Evolutionary conservation across 92 coral and sea anemone genomes (phyloP), one percentile per base, ranked within the genome.

Genomic region (Epizoanthus ramosus): DNA sequence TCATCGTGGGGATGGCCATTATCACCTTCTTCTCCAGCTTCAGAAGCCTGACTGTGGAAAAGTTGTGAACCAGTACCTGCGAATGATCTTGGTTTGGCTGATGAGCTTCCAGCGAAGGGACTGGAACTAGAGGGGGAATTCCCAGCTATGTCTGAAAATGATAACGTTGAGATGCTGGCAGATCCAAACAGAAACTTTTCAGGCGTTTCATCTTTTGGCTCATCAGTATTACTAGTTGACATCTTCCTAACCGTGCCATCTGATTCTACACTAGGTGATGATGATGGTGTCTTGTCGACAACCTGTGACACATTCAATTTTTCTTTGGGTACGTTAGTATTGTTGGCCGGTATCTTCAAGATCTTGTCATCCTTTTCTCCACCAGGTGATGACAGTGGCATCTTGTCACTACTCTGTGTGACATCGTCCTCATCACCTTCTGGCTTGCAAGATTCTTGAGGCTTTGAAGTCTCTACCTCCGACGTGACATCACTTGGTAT

Each of bases 111-210:
- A 6, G 19, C 41, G 0, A 63, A 77, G 28, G 74, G 31, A 31
- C 74, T 41, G 17, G 87, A 72, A 15, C 84, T 84, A 16, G 91
- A 63, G 7, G 57, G 68, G 45, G 80, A 57, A 19, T 41, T 73
- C 9, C 75, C 75, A 24, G 96, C 96, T 7, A 92, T 70, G 4
- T 90, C 87, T 16, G 86, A 80, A 74, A 95, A 93, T 35, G 98
- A 89, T 68, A 93, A 66, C 0, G 94, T 86, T 58, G 98, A 77
- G 17, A 95, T 73, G 68, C 73, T 81, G 18, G 91, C 10, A 7
- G 98, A 91, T 31, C 98, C 98, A 90, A 95, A 95, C 75, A 92
- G 86, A 75, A 93, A 93, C 58, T 77, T 77, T 19, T 60, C 71
- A n/a, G 21, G 4, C 6, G 50, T 21, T 13, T 60, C 71, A 22